These are phyloP conservation scores for Scomber japonicus DNA, from an alignment of 2,113 vertebrate genomes.

Conservation along the genomic window DNA sequence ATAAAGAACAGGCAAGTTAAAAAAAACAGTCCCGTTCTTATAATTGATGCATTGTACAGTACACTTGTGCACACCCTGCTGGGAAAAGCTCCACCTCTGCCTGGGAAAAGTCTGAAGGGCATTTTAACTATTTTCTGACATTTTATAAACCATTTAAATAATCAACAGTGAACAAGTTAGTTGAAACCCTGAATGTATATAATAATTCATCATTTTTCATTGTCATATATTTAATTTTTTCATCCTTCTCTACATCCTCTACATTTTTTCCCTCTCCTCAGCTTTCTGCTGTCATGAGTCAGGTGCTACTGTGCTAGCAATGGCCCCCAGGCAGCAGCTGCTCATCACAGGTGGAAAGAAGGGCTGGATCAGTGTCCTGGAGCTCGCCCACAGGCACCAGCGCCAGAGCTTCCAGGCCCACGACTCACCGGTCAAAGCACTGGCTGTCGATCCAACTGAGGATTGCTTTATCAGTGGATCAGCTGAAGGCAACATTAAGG, in stretches of 20 bases:
- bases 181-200: too few relatives aligned
- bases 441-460: conserved; percentile 93
- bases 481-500: conserved; percentile 98
- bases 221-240: too few relatives aligned
- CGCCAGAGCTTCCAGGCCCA: conserved; percentile 96
- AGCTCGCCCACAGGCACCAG: conserved; percentile 90
- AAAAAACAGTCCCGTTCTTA: too few relatives aligned
- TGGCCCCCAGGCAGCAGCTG: conserved; percentile 94
- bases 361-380: conserved; percentile 93
- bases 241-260: not conserved
- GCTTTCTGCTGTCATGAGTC: conserved; percentile 95
- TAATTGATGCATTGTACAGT: too few relatives aligned
- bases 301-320: conserved; percentile 93
- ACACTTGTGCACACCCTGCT: too few relatives aligned
- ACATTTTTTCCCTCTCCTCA: conserved; percentile 58
- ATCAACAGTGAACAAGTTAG: too few relatives aligned
- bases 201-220: too few relatives aligned
- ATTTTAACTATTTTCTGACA: too few relatives aligned
- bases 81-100: too few relatives aligned
- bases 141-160: too few relatives aligned
- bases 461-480: conserved; percentile 97
- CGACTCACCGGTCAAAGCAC: conserved; percentile 95
- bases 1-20: too few relatives aligned
- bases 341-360: conserved; percentile 95
- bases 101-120: too few relatives aligned